phyloP scores from a whole-genome alignment of 2,888 invertebrate genomes.

The Timema cristinae region DNA sequence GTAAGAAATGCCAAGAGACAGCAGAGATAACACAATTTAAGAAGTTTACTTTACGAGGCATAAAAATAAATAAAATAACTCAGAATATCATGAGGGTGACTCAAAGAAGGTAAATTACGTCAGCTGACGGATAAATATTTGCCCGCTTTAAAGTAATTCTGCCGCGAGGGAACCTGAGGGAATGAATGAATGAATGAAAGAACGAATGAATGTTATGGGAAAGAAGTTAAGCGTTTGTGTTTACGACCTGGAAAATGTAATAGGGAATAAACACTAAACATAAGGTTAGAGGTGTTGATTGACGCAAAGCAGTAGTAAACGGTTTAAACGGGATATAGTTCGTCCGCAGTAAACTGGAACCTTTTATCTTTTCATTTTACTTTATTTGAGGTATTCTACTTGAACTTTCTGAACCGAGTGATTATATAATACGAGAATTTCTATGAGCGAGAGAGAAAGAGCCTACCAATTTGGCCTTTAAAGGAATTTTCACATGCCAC shows the following conservation, averaged over 20 bases:
- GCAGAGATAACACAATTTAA: slow-evolving; percentile 1
- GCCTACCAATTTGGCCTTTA: no score
- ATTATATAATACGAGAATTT: no score
- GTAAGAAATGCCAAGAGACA: no score
- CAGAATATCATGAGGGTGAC: not conserved
- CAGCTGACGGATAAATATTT: slow-evolving; percentile 25
- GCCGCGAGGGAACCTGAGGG: not conserved
- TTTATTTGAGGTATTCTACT: no score
- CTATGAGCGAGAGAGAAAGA: no score
- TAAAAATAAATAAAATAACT: slow-evolving; percentile 9
- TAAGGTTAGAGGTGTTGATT: slow-evolving; percentile 2
- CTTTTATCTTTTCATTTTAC: no score
- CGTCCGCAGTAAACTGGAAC: no score
- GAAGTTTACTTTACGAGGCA: slow-evolving; percentile 8
- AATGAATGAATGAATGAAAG: no score
- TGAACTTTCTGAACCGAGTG: no score
- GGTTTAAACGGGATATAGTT: no score
- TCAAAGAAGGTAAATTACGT: slow-evolving; percentile 19
- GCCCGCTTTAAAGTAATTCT: slow-evolving; percentile 25
- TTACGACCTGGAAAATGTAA: slow-evolving; percentile 14
- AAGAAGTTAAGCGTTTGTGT: slow-evolving; percentile 9
- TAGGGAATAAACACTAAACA: slow-evolving; percentile 9
- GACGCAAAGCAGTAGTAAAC: not conserved
- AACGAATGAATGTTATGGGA: not conserved
- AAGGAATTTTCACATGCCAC: no score